A percentile compares a stretch with the other conserved stretches of the same genome.
Evolutionary conservation across 2,888 invertebrate species (phyloP).

Genomic region (Limnephilus rhombicus): DNA sequence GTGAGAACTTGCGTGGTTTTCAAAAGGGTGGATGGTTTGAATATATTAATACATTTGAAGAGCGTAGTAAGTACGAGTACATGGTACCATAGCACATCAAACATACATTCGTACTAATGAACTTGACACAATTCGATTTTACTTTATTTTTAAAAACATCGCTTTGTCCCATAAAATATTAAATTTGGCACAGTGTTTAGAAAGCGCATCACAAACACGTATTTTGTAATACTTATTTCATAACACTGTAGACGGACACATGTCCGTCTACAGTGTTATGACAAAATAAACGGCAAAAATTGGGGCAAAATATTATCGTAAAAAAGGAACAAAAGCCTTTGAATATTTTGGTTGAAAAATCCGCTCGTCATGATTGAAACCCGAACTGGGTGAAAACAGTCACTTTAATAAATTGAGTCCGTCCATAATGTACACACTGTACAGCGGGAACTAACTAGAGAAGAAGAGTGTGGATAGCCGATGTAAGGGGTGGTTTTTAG

Average conservation of each 20-base stretch:
- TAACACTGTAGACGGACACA: background rate
- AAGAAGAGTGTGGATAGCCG: background rate
- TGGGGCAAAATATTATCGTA: background rate
- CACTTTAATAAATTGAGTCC: background rate
- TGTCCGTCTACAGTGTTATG: background rate
- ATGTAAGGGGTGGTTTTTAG: background rate
- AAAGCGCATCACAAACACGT: background rate
- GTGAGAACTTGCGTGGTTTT: background rate
- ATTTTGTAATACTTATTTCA: too few relatives aligned
- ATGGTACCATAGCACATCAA: background rate
- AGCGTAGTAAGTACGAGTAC: background rate
- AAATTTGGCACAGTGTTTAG: background rate
- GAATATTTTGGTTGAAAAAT: slow-evolving; percentile 1
- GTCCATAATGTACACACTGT: background rate
- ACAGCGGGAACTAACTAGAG: background rate
- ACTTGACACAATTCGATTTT: background rate
- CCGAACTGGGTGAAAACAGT: background rate
- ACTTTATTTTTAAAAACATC: background rate
- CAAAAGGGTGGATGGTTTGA: background rate
- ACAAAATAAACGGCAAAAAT: background rate
- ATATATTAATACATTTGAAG: background rate
- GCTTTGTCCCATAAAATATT: background rate
- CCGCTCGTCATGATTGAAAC: background rate
- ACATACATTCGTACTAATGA: background rate
- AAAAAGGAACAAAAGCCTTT: background rate